phyloP scores from a whole-genome alignment of 2,888 invertebrate species.

The Drosophila subsilvestris region DNA sequence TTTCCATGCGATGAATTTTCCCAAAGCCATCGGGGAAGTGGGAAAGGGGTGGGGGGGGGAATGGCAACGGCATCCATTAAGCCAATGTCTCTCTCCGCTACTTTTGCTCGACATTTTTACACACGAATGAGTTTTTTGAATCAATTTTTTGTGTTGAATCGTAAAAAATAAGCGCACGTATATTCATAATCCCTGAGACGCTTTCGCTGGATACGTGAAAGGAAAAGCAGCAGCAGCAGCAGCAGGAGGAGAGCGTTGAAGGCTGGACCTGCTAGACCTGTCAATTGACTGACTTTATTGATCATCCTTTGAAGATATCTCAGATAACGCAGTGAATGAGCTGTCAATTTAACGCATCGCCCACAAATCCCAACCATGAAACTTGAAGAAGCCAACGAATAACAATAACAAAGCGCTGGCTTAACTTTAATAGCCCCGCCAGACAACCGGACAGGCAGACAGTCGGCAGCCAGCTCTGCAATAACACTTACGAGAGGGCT shows the following conservation, averaged over 20 bases:
- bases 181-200: neutral
- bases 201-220: constrained; percentile 4
- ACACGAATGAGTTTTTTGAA: constrained; percentile 58
- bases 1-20: constrained; percentile 64
- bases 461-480: neutral
- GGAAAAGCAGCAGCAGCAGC: neutral
- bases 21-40: neutral
- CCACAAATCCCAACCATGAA: constrained; percentile 42
- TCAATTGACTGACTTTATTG: constrained; percentile 68
- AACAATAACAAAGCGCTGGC: constrained; percentile 40
- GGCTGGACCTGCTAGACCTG: constrained; percentile 22
- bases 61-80: constrained; percentile 32
- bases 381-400: constrained; percentile 40
- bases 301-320: constrained; percentile 60
- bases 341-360: constrained; percentile 61
- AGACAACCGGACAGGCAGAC: constrained; percentile 15
- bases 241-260: neutral
- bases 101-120: constrained; percentile 51
- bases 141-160: constrained; percentile 42
- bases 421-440: constrained; percentile 56
- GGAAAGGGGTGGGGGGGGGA: neutral
- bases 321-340: constrained; percentile 33
- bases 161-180: constrained; percentile 37
- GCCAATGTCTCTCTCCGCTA: constrained; percentile 33
- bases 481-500: neutral